Percentiles rank a stretch among this genome's conserved stretches.
phyloP scores from a whole-genome alignment of 2,113 vertebrate genomes.

The Caracal caracal region DNA sequence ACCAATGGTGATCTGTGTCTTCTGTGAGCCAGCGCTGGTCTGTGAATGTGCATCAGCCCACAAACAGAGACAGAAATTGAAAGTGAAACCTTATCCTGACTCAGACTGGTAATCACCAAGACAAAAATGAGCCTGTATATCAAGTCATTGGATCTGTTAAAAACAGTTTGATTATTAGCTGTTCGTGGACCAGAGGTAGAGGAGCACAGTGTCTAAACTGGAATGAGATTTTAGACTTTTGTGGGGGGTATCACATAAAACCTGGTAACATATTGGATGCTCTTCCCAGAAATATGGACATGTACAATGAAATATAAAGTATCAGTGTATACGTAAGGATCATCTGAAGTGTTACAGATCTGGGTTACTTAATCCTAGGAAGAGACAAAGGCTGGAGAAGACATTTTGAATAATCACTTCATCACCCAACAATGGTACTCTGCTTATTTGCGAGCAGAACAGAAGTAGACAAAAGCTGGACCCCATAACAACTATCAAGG shows the following conservation, averaged over 20 bases:
- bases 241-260: background rate
- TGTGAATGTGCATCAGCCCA: background rate
- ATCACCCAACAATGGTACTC: background rate
- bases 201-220: background rate
- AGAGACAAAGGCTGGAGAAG: background rate
- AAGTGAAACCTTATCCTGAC: background rate
- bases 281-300: background rate
- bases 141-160: background rate
- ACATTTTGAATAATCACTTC: background rate
- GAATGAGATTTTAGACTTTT: background rate
- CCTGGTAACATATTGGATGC: background rate
- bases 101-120: background rate
- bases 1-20: background rate
- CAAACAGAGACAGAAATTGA: background rate
- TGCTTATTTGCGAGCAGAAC: background rate
- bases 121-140: background rate
- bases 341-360: background rate
- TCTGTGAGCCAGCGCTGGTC: background rate
- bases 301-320: background rate
- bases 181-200: background rate
- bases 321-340: background rate
- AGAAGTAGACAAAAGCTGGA: background rate
- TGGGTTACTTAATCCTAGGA: background rate
- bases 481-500: background rate
- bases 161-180: background rate